Evolutionary conservation across 2,113 vertebrate species (phyloP).

Genomic region (Herpailurus yagouaroundi): DNA sequence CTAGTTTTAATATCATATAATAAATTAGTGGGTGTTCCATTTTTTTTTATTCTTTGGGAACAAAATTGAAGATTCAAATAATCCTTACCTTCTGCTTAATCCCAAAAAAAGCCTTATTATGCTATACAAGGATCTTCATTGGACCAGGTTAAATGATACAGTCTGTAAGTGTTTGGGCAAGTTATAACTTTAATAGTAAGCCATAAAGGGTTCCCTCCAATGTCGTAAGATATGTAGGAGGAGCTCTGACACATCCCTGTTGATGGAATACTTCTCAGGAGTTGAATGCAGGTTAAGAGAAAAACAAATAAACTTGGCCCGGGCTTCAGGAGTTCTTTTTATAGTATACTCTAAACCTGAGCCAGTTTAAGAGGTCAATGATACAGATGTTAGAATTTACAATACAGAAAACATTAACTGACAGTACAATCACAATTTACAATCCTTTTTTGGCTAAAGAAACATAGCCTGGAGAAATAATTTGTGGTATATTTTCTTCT

Average conservation of each 20-base stretch:
- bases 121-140: not conserved
- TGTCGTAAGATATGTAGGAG: not conserved
- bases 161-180: not conserved
- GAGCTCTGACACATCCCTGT: not conserved
- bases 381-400: slow-evolving; percentile 56
- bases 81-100: not conserved
- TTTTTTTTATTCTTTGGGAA: not conserved
- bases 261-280: slow-evolving; percentile 35
- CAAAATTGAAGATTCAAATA: not conserved
- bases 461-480: slow-evolving; percentile 25
- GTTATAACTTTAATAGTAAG: not conserved
- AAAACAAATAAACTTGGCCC: slow-evolving; percentile 50
- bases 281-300: slow-evolving; percentile 60
- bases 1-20: not conserved
- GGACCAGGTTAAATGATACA: not conserved
- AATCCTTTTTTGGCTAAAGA: slow-evolving; percentile 1
- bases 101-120: not conserved
- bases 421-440: slow-evolving; percentile 39
- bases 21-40: not conserved
- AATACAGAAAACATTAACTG: slow-evolving; percentile 58
- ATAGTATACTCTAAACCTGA: slow-evolving; percentile 43
- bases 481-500: not conserved
- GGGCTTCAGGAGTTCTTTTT: slow-evolving; percentile 69
- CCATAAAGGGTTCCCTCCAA: not conserved
- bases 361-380: slow-evolving; percentile 53